Conservation (phyloP, 1,140 invertebrate genomes). For the Drosophila pseudoananassae region DNA sequence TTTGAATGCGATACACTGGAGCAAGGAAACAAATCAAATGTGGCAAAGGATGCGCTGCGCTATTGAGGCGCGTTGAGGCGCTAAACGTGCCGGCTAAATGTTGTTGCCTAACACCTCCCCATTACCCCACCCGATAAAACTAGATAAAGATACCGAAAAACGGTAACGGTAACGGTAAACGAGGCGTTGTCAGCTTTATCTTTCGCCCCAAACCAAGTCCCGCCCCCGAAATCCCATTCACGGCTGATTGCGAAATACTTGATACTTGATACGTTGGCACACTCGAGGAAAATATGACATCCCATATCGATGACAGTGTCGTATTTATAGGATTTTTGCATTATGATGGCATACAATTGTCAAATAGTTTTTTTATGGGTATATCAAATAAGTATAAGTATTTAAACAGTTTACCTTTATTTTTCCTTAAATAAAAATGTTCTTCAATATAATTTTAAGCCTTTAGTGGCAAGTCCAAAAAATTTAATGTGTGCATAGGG, state of each 20-base stretch:
- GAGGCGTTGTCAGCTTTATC: constrained; percentile 20
- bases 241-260: constrained; percentile 21
- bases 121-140: constrained; percentile 2
- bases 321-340: background rate
- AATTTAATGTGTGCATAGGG: no score
- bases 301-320: background rate
- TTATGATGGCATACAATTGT: background rate
- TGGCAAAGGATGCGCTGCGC: constrained; percentile 37
- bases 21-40: constrained; percentile 63
- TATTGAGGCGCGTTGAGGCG: constrained; percentile 44
- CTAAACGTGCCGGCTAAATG: constrained; percentile 67
- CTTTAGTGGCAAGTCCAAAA: no score
- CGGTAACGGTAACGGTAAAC: constrained; percentile 17
- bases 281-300: constrained; percentile 9
- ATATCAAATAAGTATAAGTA: no score
- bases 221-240: constrained; percentile 4
- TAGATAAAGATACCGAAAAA: constrained; percentile 20
- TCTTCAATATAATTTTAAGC: no score
- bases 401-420: no score
- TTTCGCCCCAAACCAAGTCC: background rate
- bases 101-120: constrained; percentile 24
- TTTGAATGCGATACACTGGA: background rate
- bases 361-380: background rate
- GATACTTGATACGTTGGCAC: constrained; percentile 2
- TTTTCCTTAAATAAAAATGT: no score